Percentiles rank a stretch among this genome's conserved stretches.
Conservation (phyloP, 1,140 invertebrate species). For the Neodiprion lecontei region DNA sequence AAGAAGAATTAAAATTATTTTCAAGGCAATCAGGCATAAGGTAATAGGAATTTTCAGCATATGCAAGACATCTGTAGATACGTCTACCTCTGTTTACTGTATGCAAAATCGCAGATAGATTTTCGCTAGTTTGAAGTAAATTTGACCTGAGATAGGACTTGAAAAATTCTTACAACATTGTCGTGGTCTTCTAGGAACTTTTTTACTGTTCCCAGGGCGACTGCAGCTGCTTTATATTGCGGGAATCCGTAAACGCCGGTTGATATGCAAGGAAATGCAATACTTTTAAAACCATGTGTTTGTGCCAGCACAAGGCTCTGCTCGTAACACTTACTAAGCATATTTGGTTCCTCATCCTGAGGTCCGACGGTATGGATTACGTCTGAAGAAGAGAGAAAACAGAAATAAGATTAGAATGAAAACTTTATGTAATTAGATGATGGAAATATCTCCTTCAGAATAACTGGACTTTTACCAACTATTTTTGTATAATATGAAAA, state of each 20-base stretch:
- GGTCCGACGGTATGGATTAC: slow-evolving; percentile 87
- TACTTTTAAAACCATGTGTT: slow-evolving; percentile 69
- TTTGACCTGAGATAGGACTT: neutral
- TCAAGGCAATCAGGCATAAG: neutral
- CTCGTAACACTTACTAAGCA: slow-evolving; percentile 74
- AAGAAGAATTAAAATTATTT: slow-evolving; percentile 34
- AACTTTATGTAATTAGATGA: slow-evolving; percentile 17
- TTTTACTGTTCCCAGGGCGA: slow-evolving; percentile 73
- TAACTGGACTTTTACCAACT: neutral
- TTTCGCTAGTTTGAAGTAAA: too few species aligned
- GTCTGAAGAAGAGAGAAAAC: slow-evolving; percentile 66
- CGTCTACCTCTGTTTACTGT: too few species aligned
- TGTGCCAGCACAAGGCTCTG: slow-evolving; percentile 69
- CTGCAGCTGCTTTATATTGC: slow-evolving; percentile 74
- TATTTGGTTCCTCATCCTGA: slow-evolving; percentile 71
- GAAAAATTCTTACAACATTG: slow-evolving; percentile 54
- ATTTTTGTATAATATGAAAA: neutral
- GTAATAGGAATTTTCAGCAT: slow-evolving; percentile 16
- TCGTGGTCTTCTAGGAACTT: slow-evolving; percentile 71
- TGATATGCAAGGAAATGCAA: slow-evolving; percentile 88
- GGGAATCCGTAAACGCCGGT: slow-evolving; percentile 89
- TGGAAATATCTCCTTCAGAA: neutral
- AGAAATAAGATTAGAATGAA: slow-evolving; percentile 55
- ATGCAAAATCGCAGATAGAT: too few species aligned
- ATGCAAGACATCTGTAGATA: too few species aligned